Evolutionary conservation across 2,888 invertebrate genomes (phyloP).

Genomic region (Metalampra italica): DNA sequence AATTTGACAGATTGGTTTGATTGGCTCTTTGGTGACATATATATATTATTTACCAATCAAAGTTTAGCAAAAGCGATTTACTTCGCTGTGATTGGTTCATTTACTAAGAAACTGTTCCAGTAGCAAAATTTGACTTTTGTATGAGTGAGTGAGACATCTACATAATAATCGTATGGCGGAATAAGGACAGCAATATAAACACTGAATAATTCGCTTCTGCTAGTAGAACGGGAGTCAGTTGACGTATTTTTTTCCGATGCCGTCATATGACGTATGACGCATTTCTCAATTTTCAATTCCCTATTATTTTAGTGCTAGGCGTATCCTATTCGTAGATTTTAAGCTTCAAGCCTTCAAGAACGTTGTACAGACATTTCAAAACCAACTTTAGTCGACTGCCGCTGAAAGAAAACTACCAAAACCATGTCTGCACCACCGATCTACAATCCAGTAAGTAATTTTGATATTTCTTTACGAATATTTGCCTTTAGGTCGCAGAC

Average conservation of each 20-base stretch:
- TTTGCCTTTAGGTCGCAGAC: constrained; percentile 10
- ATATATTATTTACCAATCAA: background rate
- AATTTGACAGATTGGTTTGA: background rate
- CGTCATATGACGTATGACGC: constrained; percentile 66
- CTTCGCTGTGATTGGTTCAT: background rate
- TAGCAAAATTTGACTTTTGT: background rate
- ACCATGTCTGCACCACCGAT: constrained; percentile 58
- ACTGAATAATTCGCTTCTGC: background rate
- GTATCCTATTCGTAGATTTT: constrained; percentile 35
- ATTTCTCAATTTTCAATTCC: constrained; percentile 35
- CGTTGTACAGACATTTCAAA: constrained; percentile 20
- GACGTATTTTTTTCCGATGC: constrained; percentile 8
- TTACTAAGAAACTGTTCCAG: background rate
- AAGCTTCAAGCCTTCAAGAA: constrained; percentile 28
- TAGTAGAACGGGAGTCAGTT: constrained; percentile 9
- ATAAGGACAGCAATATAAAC: background rate
- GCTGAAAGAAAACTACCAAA: constrained; percentile 16
- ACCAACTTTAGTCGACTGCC: constrained; percentile 13
- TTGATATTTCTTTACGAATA: constrained; percentile 13
- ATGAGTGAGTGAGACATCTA: background rate
- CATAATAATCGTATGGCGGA: no score
- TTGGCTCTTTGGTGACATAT: background rate
- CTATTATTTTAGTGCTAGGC: constrained; percentile 40
- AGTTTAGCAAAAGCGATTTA: background rate
- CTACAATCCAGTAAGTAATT: constrained; percentile 60